Evolutionary conservation across 2,113 vertebrate species (phyloP), one percentile per base, ranked within the genome.

Genomic region (Lontra canadensis): DNA sequence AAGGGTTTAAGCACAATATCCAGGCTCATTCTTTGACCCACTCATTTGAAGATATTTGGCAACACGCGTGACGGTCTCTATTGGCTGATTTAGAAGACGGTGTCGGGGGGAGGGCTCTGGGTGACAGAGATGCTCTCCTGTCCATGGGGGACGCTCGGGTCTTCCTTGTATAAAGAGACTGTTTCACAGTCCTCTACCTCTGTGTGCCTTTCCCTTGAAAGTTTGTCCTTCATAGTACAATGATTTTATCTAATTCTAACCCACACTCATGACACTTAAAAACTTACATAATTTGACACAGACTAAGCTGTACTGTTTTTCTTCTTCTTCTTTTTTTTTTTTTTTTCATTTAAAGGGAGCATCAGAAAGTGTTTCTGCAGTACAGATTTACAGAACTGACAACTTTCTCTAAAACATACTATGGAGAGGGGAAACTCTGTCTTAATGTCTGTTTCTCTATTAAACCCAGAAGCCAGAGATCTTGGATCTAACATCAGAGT

Each of bases 401-500:
- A 18, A 14, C 14, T 61, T 55, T 20, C 74, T 61, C 20, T 65
- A 4, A 26, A 61, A 76, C 11, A 6, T 4, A 25, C 3, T 6
- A 6, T 2, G 0, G 23, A 34, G 80, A 23, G 76, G 81, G 78
- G 69, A 76, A 81, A 2, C 79, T 44, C 80, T 21, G 71, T 63
- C 36, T 73, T 95, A 9, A 18, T 3, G 59, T 31, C 34, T 47
- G 44, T 1, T 74, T 94, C 88, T 86, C 67, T 52, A 25, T 88
- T 95, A 76, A 87, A 57, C 49, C 88, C 67, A 83, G 90, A 95
- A 96, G 14, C 44, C 73, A 18, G 0, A 25, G 42, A 29, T 49
- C 94, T 96, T 92, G 92, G 55, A 8, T 74, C 95, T 98, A 52
- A 84, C 93, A 82, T 96, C 63, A 87, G 3, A 0, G 18, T 55